Percentiles rank a stretch among this genome's conserved stretches.
These are phyloP conservation scores for Centropristis striata DNA, from an alignment of 2,113 vertebrate genomes.

Conservation along the genomic window DNA sequence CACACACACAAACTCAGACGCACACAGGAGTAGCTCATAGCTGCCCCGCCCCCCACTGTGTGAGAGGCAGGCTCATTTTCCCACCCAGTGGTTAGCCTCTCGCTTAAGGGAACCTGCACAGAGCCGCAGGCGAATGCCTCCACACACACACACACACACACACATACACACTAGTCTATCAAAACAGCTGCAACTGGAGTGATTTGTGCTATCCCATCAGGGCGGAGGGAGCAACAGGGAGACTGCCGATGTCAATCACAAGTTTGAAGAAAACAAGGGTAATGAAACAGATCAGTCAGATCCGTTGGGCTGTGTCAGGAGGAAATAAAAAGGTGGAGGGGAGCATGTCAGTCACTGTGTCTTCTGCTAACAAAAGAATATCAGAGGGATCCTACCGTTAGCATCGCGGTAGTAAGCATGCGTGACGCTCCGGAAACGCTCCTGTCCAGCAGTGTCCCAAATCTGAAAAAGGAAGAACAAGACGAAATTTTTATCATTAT, in stretches of 20 bases:
- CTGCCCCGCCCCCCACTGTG: conserved; percentile 20
- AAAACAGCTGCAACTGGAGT: conserved; percentile 15
- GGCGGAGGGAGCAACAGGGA: background rate
- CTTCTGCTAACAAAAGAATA: background rate
- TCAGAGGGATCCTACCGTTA: conserved; percentile 86
- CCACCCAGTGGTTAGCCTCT: conserved; percentile 51
- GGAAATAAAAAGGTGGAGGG: background rate
- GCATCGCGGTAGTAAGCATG: conserved; percentile 96
- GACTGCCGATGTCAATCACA: conserved; percentile 11
- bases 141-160: background rate
- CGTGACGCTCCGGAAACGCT: conserved; percentile 93
- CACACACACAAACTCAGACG: conserved; percentile 32
- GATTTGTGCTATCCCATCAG: conserved; percentile 8
- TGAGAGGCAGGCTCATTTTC: conserved; percentile 56
- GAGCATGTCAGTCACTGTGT: conserved; percentile 22
- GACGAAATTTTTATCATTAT: background rate
- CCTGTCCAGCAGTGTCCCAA: conserved; percentile 96
- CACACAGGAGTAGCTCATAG: conserved; percentile 19
- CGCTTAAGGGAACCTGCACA: conserved; percentile 20
- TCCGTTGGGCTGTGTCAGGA: background rate
- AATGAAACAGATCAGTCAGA: conserved; percentile 4
- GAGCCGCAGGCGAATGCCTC: conserved; percentile 10
- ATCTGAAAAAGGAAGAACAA: conserved; percentile 78
- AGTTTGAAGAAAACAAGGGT: conserved; percentile 20
- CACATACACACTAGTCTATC: conserved; percentile 19